Conservation (phyloP, 2,888 invertebrate species). For the Sminthurides aquaticus region DNA sequence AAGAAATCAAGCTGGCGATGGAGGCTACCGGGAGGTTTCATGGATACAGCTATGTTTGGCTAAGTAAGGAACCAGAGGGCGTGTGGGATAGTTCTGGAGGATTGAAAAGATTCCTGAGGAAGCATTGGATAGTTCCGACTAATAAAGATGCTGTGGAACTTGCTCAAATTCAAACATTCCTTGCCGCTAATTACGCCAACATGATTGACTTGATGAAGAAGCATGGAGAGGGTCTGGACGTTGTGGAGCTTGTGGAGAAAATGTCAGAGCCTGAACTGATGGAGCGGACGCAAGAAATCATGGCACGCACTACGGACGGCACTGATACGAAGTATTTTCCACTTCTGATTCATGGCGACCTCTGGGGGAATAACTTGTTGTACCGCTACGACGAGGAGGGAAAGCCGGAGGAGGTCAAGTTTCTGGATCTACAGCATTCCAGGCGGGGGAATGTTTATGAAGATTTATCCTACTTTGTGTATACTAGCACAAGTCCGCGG, state of each 20-base stretch:
- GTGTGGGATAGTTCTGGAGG: slow-evolving; percentile 19
- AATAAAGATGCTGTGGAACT: slow-evolving; percentile 10
- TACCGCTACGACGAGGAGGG: slow-evolving; percentile 27
- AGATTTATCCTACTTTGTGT: slow-evolving; percentile 36
- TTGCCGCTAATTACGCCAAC: background rate
- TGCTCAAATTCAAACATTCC: background rate
- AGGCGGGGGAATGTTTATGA: slow-evolving; percentile 28
- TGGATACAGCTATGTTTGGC: slow-evolving; percentile 26
- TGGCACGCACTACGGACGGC: background rate
- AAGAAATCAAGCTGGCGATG: slow-evolving; percentile 25
- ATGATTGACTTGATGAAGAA: background rate
- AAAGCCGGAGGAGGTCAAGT: slow-evolving; percentile 3
- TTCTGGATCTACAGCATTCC: slow-evolving; percentile 27
- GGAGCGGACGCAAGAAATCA: slow-evolving; percentile 15
- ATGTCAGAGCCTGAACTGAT: background rate
- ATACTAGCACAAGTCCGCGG: slow-evolving; percentile 30
- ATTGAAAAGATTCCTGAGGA: slow-evolving; percentile 15
- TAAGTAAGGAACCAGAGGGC: slow-evolving; percentile 25
- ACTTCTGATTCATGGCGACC: slow-evolving; percentile 29
- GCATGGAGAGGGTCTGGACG: slow-evolving; percentile 2
- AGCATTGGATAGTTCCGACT: slow-evolving; percentile 8
- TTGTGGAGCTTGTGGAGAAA: background rate
- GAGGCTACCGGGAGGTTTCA: slow-evolving; percentile 33
- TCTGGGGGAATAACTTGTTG: slow-evolving; percentile 37
- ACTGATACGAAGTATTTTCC: slow-evolving; percentile 26